phyloP scores from a whole-genome alignment of 2,888 invertebrate species.

The Ophion obscuratus region DNA sequence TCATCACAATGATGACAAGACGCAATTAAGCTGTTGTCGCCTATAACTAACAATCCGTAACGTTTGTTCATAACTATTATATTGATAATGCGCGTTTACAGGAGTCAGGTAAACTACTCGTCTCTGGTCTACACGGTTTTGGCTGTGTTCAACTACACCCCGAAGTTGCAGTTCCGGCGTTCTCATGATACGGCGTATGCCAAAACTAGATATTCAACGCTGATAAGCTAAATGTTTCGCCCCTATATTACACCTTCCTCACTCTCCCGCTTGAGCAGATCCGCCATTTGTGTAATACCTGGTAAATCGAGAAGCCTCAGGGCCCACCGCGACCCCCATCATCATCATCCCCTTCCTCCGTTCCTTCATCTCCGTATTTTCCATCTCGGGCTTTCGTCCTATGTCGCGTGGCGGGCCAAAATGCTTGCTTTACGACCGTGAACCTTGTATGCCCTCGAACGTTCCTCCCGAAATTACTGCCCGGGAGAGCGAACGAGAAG shows the following conservation, averaged over 20 bases:
- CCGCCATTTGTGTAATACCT: constrained; percentile 57
- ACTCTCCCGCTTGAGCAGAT: constrained; percentile 54
- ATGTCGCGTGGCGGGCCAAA: constrained; percentile 51
- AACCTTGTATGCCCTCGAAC: constrained; percentile 52
- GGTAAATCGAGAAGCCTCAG: constrained; percentile 62
- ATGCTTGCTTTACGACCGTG: constrained; percentile 68
- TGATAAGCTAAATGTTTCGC: constrained; percentile 82
- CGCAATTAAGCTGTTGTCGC: too few relatives aligned
- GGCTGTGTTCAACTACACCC: background rate
- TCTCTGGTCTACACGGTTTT: background rate
- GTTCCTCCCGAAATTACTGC: constrained; percentile 68
- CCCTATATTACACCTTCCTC: constrained; percentile 73
- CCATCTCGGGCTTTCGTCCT: constrained; percentile 43
- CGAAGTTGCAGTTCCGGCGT: constrained; percentile 20
- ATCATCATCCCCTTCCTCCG: constrained; percentile 36
- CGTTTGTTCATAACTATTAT: too few relatives aligned
- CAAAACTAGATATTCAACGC: constrained; percentile 78
- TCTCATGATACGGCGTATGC: constrained; percentile 74
- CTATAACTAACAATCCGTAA: too few relatives aligned
- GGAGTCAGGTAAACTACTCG: background rate
- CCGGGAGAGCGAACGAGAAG: constrained; percentile 37
- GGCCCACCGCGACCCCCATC: constrained; percentile 52
- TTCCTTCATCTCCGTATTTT: constrained; percentile 38
- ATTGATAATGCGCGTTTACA: too few relatives aligned
- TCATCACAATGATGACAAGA: too few relatives aligned